Evolutionary conservation across 2,113 vertebrate genomes (phyloP).

Genomic region (Puma concolor): DNA sequence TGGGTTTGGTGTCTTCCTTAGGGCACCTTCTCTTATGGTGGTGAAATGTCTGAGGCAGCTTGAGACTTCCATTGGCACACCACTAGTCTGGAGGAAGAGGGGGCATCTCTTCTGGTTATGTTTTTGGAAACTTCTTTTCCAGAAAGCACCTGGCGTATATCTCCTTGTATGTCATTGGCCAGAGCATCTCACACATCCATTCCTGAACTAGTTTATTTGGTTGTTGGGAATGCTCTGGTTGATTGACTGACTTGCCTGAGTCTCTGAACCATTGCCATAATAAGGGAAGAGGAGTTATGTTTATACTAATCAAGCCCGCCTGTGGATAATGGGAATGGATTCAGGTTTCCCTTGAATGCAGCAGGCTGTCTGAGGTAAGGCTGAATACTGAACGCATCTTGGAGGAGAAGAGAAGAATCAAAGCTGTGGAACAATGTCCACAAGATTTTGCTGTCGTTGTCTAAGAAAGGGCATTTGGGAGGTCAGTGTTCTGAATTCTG

Average conservation of each 20-base stretch:
- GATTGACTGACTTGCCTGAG: neutral
- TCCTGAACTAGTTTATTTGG: neutral
- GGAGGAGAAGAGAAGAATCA: neutral
- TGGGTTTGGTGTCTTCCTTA: neutral
- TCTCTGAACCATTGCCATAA: neutral
- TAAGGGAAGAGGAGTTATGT: neutral
- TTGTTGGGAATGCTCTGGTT: neutral
- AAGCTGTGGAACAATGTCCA: neutral
- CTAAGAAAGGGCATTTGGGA: neutral
- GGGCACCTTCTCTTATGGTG: neutral
- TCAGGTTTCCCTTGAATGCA: neutral
- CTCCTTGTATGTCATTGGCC: neutral
- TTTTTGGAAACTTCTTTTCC: neutral
- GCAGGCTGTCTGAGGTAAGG: neutral
- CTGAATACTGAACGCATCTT: neutral
- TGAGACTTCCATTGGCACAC: neutral
- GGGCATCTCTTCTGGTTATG: neutral
- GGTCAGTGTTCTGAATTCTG: neutral
- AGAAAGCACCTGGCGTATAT: neutral
- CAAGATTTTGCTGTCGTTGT: neutral
- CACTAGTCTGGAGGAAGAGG: neutral
- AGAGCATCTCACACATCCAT: neutral
- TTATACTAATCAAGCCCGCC: neutral
- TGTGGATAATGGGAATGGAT: neutral
- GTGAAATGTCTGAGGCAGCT: neutral